Conservation (phyloP, 2,797 vertebrate species). For the Bovichtus diacanthus region DNA sequence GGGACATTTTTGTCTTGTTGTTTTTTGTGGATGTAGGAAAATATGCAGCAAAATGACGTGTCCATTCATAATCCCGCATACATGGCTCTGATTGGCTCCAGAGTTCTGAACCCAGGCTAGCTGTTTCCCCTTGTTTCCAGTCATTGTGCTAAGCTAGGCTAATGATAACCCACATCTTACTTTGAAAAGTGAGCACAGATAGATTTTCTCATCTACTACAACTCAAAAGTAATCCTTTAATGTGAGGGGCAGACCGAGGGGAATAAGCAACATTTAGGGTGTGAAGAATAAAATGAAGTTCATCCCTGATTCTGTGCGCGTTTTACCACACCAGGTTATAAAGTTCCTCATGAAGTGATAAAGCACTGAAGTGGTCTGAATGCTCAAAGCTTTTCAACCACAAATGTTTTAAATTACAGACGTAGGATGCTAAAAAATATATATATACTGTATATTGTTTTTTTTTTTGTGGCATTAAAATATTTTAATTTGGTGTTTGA, state of each 20-base stretch:
- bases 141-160: conserved; percentile 30
- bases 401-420: background rate
- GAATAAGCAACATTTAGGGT: too few relatives aligned
- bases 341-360: background rate
- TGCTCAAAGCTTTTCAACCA: background rate
- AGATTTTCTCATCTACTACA: background rate
- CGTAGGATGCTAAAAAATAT: background rate
- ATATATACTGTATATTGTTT: background rate
- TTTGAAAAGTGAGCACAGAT: background rate
- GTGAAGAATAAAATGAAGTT: too few relatives aligned
- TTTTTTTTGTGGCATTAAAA: background rate
- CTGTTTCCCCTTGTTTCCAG: background rate
- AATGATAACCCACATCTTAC: background rate
- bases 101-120: too few relatives aligned
- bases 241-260: background rate
- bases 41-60: too few relatives aligned
- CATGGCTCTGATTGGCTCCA: too few relatives aligned
- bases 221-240: background rate
- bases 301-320: too few relatives aligned
- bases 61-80: too few relatives aligned
- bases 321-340: background rate
- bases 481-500: background rate
- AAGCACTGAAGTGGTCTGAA: too few relatives aligned
- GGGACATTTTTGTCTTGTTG: too few relatives aligned
- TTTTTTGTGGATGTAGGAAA: too few relatives aligned